These are phyloP conservation scores for Lucilia sericata DNA, from an alignment of 1,140 invertebrate species.

Conservation along the genomic window DNA sequence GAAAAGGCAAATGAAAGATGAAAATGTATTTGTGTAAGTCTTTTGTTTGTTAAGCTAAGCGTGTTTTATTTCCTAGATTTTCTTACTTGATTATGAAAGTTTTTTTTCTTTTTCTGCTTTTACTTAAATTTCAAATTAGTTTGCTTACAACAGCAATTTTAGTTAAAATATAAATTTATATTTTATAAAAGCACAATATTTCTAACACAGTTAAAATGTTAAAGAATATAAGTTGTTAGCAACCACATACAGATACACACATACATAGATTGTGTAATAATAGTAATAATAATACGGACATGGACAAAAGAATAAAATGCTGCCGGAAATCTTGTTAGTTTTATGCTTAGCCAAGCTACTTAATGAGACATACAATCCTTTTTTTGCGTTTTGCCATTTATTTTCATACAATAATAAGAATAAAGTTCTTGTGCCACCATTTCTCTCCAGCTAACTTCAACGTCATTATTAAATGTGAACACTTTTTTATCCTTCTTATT, in stretches of 20 bases:
- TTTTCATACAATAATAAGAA: conserved; percentile 6
- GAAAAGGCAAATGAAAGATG: too few relatives aligned
- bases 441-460: too few relatives aligned
- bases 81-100: background rate
- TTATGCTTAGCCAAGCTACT: conserved; percentile 35
- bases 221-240: too few relatives aligned
- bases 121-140: conserved; percentile 24
- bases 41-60: background rate
- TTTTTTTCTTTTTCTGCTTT: background rate
- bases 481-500: background rate
- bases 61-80: background rate
- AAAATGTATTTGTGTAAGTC: background rate
- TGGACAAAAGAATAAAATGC: conserved; percentile 4
- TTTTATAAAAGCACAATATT: background rate
- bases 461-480: too few relatives aligned
- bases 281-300: background rate
- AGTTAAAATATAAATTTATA: conserved; percentile 11
- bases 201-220: background rate
- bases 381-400: conserved; percentile 18
- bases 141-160: conserved; percentile 15
- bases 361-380: conserved; percentile 41
- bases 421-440: background rate
- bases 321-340: conserved; percentile 40
- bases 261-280: background rate
- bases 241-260: background rate